Evolutionary conservation across 2,113 vertebrate genomes (phyloP).

Genomic region (Corythaeola cristata): DNA sequence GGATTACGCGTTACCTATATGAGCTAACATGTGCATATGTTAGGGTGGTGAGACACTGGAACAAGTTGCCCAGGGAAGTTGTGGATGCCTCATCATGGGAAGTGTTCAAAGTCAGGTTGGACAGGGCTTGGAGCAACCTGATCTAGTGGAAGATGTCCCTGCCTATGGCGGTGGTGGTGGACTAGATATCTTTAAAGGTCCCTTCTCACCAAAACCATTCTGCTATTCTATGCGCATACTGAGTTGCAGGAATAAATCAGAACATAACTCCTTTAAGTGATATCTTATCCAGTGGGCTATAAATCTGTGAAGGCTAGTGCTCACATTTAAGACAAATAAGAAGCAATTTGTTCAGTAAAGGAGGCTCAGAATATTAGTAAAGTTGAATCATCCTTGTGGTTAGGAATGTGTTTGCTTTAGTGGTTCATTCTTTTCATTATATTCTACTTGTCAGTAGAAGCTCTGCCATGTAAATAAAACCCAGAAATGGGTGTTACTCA

Average conservation of each 20-base stretch:
- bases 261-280: not conserved
- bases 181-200: not conserved
- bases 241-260: not conserved
- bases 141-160: not conserved
- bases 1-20: not conserved
- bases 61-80: not conserved
- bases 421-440: conserved; percentile 22
- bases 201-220: not conserved
- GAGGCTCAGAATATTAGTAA: not conserved
- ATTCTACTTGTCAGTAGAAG: conserved; percentile 1
- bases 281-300: not conserved
- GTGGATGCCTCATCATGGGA: not conserved
- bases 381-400: not conserved
- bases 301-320: not conserved
- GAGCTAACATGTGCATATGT: not conserved
- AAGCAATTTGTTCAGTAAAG: not conserved
- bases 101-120: not conserved
- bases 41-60: not conserved
- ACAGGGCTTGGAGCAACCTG: not conserved
- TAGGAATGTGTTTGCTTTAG: not conserved
- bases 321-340: not conserved
- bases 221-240: not conserved
- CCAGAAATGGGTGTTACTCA: conserved; percentile 1
- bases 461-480: conserved; percentile 31
- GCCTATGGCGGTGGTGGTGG: not conserved